Evolutionary conservation across 2,888 invertebrate genomes (phyloP), one percentile per base, ranked within the genome.

Genomic region (Nycteola revayana): DNA sequence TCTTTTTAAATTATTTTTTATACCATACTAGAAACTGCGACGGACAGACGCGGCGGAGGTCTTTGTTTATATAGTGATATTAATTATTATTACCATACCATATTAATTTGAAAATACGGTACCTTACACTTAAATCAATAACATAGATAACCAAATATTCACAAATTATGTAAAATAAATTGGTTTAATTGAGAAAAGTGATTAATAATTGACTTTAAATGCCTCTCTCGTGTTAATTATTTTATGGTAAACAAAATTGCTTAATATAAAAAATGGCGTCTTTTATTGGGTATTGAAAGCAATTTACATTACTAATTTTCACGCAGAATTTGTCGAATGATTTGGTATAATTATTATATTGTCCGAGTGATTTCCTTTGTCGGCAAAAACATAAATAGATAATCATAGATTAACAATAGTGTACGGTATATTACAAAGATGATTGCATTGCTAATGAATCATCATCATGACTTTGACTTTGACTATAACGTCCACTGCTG

Each of bases 161-260:
- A 46, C 23, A 43, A 53, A 53, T 57, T 57, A 55, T 55, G 54
- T 57, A 55, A 55, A 55, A 49, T 42, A 47, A 57, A 53, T 49
- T 49, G 37, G 24, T 53, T 49, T 49, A 55, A 55, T 55, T 57
- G 54, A 49, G 43, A 53, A 57, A 58, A 55, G 58, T 54, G 55
- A 47, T 35, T 47, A 47, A 39, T 55, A 54, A 53, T 55, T 55
- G 54, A 7, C 7, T 54, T 39, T 42, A 29, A 57, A 47, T 40
- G 55, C 58, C 43, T 27, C 50, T 33, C 35, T 22, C 27, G 32
- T 32, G 54, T 57, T 58, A 57, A 55, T 55, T 42, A 55, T 58
- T 54, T 53, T 53, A 55, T 54, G 58, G 58, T 53, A 32, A 53
- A 54, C 28, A 5, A 47, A 55, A 55, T 55, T 55, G 55, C 28